phyloP scores from a whole-genome alignment of 2,113 vertebrate species.

The Erpornis zantholeuca region DNA sequence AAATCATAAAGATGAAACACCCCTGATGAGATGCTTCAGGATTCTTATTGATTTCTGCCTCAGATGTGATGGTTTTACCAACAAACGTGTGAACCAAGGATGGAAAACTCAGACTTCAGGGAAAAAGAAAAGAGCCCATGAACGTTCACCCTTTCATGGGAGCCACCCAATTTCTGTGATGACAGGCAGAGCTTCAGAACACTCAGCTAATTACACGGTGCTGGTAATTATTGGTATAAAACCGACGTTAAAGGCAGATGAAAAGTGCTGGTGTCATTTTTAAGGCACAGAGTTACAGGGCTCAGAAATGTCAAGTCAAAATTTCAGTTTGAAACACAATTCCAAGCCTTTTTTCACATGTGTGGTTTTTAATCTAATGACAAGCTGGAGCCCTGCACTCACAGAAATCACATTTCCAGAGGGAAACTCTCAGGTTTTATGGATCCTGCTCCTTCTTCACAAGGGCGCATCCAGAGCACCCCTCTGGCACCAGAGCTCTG shows the following conservation, averaged over 20 bases:
- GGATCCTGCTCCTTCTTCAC: background rate
- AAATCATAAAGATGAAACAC: background rate
- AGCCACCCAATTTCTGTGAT: background rate
- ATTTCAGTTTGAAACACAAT: background rate
- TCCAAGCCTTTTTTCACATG: background rate
- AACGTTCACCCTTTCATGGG: background rate
- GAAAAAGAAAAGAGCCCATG: background rate
- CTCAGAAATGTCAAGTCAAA: conserved; percentile 39
- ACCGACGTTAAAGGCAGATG: background rate
- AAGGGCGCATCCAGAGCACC: no score
- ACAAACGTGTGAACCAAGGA: background rate
- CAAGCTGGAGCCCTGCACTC: background rate
- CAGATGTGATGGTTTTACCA: background rate
- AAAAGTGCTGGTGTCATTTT: conserved; percentile 36
- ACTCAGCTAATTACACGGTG: conserved; percentile 33
- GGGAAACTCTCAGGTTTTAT: background rate
- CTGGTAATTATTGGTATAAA: conserved; percentile 27
- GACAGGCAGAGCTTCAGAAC: conserved; percentile 35
- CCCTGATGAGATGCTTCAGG: rapidly evolving
- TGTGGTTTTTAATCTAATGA: background rate
- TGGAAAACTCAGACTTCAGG: background rate
- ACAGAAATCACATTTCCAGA: background rate
- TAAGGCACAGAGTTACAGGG: conserved; percentile 27
- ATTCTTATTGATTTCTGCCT: background rate
- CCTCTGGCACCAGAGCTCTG: background rate